phyloP scores from a whole-genome alignment of 2,888 invertebrate species.

The Oscheius sp. region DNA sequence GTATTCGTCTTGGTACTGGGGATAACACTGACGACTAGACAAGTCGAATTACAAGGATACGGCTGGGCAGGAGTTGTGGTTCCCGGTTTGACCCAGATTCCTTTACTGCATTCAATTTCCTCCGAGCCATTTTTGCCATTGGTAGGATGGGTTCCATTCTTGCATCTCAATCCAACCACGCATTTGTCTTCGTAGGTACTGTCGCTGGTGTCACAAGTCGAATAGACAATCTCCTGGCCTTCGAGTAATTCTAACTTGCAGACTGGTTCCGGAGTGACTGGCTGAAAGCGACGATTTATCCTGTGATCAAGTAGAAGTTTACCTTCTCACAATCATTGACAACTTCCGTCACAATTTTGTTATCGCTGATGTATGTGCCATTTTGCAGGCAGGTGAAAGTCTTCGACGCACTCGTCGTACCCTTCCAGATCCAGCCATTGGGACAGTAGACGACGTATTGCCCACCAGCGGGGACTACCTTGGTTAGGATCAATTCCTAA shows the following conservation, averaged over 20 bases:
- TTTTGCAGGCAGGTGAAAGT: neutral
- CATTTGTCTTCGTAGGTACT: neutral
- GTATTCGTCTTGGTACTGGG: neutral
- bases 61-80: neutral
- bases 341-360: neutral
- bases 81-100: neutral
- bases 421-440: neutral
- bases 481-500: neutral
- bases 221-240: neutral
- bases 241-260: neutral
- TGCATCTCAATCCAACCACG: neutral
- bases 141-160: slow-evolving; percentile 3
- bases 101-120: too few species aligned
- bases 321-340: slow-evolving; percentile 1
- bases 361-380: neutral
- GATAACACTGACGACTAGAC: neutral
- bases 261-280: neutral
- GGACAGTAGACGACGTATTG: neutral
- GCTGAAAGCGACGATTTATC: neutral
- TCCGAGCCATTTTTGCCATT: too few species aligned
- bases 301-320: neutral
- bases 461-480: neutral
- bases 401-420: neutral
- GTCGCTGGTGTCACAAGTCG: neutral
- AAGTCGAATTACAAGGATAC: neutral